A percentile compares a stretch with the other conserved stretches of the same genome.
phyloP scores from a whole-genome alignment of 2,888 invertebrate genomes.

The Ellobium chinense region DNA sequence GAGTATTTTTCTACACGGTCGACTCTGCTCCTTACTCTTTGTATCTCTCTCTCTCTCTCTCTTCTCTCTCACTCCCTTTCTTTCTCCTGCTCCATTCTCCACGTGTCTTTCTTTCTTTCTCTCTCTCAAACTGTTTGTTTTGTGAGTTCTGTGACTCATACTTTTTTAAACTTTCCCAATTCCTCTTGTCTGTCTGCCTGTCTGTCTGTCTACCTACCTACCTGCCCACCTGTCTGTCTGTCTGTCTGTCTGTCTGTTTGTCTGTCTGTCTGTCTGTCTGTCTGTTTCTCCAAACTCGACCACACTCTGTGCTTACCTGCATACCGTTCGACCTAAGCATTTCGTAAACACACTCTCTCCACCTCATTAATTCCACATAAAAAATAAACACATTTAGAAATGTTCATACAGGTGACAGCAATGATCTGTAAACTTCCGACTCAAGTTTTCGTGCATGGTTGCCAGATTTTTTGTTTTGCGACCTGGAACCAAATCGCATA shows the following conservation, averaged over 20 bases:
- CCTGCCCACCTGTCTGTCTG: background rate
- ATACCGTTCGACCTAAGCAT: too few species aligned
- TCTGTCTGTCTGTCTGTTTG: background rate
- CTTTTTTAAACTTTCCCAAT: conserved; percentile 5
- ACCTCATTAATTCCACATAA: too few species aligned
- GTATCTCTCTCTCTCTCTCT: conserved; percentile 22
- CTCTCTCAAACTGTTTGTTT: too few species aligned
- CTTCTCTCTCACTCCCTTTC: conserved; percentile 41
- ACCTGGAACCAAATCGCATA: too few species aligned
- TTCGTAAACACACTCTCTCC: too few species aligned
- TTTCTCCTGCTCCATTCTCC: conserved; percentile 17
- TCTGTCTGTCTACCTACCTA: conserved; percentile 31
- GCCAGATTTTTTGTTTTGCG: too few species aligned
- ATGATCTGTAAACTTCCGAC: too few species aligned
- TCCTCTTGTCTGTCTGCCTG: conserved; percentile 37
- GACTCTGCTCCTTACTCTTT: conserved; percentile 28
- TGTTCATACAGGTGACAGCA: too few species aligned
- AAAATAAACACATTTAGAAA: too few species aligned
- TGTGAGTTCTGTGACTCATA: conserved; percentile 23
- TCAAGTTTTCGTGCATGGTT: too few species aligned
- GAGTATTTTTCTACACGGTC: too few species aligned
- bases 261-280: background rate
- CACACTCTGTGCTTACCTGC: too few species aligned
- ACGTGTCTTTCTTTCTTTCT: background rate
- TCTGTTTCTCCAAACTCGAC: background rate